Evolutionary conservation across 1,140 invertebrate species (phyloP), one percentile per base, ranked within the genome.

Genomic region (Heliconius eleuchia): DNA sequence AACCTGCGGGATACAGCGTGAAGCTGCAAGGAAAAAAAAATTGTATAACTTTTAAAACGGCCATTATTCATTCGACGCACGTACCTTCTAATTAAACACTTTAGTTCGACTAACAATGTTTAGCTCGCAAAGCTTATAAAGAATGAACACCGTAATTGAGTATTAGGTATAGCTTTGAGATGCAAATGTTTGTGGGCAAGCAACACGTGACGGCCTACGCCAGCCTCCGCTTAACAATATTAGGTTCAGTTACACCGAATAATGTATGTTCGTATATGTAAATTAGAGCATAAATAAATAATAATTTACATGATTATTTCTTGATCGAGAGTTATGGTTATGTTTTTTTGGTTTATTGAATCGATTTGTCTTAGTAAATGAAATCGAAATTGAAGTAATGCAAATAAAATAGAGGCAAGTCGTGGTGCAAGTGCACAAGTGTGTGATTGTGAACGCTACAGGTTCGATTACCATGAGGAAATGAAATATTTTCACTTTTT

Each of bases 121-220:
- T 66, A 72, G 13, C n/a, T 71, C 30, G 39, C 66, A 74, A 80
- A 70, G 76, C 52, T 66, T 76, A 74, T 81, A 78, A 81, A 80
- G 79, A 74, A 81, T 55, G 80, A 75, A 76, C 42, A 80, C 75
- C 82, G 83, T 89, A 89, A 91, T 89, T 86, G 87, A 84, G 85
- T 86, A 84, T 83, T 84, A 87, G 85, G 80, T 78, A 71, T 74
- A 81, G 86, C 90, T 92, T 92, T 92, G 90, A 88, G 81, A 92
- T 92, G 90, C 87, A 89, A 91, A 92, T 92, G 83, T 71, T 34
- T 70, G 77, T 84, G 86, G 87, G 80, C 83, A 85, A 83, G 86
- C 87, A 91, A 80, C 81, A 82, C 78, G 79, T 78, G 78, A 71
- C 66, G 81, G 72, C 37, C 34, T 74, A 73, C 74, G 57, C 52